Evolutionary conservation across 2,797 vertebrate genomes (phyloP).

Genomic region (Synaphobranchus kaupii): DNA sequence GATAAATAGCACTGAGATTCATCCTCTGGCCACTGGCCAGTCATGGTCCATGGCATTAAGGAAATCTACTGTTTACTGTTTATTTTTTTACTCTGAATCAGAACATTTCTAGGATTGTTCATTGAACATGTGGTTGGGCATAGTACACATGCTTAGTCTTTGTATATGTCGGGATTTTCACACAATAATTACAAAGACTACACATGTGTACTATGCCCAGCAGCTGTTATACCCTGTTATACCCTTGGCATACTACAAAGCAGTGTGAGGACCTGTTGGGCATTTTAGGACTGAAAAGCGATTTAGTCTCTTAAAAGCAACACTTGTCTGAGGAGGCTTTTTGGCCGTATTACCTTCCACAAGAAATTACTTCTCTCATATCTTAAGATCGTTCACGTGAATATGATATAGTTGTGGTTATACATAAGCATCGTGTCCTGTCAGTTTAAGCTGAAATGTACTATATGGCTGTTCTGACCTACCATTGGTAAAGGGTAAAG

Average conservation of each 20-base stretch:
- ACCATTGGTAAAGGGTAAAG: not conserved
- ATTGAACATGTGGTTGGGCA: not conserved
- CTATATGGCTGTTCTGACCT: not conserved
- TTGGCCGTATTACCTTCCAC: slow-evolving; percentile 1
- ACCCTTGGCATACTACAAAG: not conserved
- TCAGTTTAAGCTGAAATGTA: not conserved
- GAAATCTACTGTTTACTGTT: not conserved
- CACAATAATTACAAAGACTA: no score
- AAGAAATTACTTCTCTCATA: not conserved
- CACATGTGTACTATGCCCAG: no score
- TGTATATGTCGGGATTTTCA: no score
- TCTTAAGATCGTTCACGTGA: not conserved
- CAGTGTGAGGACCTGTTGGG: not conserved
- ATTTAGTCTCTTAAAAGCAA: not conserved
- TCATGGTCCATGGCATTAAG: not conserved
- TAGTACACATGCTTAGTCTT: not conserved
- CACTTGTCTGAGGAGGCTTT: not conserved
- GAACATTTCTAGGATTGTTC: not conserved
- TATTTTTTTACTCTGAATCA: not conserved
- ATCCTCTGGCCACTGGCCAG: not conserved
- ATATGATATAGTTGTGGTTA: not conserved
- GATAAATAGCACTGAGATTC: not conserved
- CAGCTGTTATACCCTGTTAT: no score
- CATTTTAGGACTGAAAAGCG: not conserved
- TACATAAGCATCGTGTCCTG: not conserved